Base-by-base conservation (phyloP, 2,888 invertebrate species). In the Eledone cirrhosa region DNA sequence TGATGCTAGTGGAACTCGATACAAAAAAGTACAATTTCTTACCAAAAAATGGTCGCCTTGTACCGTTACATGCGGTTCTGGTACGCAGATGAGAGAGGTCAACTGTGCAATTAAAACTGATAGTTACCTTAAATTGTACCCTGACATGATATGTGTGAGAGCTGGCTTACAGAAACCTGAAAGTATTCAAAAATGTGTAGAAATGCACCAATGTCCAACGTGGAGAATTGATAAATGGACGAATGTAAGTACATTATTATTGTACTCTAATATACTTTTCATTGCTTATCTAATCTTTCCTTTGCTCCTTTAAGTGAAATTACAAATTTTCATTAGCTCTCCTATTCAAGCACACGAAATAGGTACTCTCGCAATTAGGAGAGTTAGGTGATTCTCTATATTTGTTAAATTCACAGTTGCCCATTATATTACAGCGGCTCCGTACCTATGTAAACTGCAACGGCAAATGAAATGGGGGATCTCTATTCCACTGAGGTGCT, bases 1-100 rank as follows among this genome's bases (percentile, higher is more conserved):
- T 29, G 76, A 76, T 19, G 76, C 76, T 0, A 48, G 76, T 27
- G 29, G 48, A 24, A 76, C 48, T 4, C 76, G 48, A 16, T 31
- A 33, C 19, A 48, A 48, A 48, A 76, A 76, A 48, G 48, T 16
- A 0, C 48, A 76, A 22, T 76, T 48, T 76, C 47, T 47, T 1
- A 48, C 48, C 2, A 81, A 95, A 0, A 94, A 94, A 16, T 98
- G 97, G 97, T 95, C 96, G 0, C 93, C 93, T 22, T 97, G 97
- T 89, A 95, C 95, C 1, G 94, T 95, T 83, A 94, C 94, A 0
- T 97, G 97, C 87, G 94, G 94, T 67, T 93, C 93, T 78, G 96
- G 96, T 1, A 93, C 95, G 91, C 95, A 96, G 91, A 93, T 93
- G 84, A 93, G 96, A 81, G 92, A 93, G 78, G 93, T 94, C 83